Conservation (phyloP, 2,888 invertebrate species). For the Leucoma salicis region DNA sequence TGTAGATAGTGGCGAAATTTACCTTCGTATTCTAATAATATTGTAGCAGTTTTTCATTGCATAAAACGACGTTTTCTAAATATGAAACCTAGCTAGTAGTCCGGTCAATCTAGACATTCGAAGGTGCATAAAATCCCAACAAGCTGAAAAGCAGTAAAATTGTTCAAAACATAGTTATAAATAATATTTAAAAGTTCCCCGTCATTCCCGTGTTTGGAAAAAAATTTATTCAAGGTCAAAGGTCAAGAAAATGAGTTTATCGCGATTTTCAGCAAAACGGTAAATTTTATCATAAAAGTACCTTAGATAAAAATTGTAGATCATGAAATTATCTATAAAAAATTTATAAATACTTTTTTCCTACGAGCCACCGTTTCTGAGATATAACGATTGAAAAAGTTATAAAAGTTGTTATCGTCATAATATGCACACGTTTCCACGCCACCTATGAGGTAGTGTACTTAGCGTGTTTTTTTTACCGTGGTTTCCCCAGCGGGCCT, state of each 20-base stretch:
- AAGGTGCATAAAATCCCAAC: slow-evolving; percentile 7
- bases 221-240: slow-evolving; percentile 18
- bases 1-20: too few species aligned
- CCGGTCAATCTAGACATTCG: too few species aligned
- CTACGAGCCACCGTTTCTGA: slow-evolving; percentile 7
- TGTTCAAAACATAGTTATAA: too few species aligned
- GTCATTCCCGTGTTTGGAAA: too few species aligned
- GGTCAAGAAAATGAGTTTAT: slow-evolving; percentile 14
- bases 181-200: too few species aligned
- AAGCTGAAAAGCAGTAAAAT: too few species aligned
- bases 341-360: slow-evolving; percentile 16
- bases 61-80: too few species aligned
- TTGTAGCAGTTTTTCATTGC: too few species aligned
- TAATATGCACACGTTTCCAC: slow-evolving; percentile 4
- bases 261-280: slow-evolving; percentile 9
- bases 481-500: slow-evolving; percentile 6
- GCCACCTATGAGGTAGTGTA: slow-evolving; percentile 7
- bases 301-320: slow-evolving; percentile 8
- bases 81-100: too few species aligned
- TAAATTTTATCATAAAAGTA: slow-evolving; percentile 5
- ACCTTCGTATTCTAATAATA: too few species aligned
- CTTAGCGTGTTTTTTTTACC: slow-evolving; percentile 2
- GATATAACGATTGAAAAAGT: not conserved
- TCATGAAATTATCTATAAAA: slow-evolving; percentile 18
- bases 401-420: slow-evolving; percentile 10